Conservation (phyloP, 2,888 invertebrate genomes). For the Prenolepis imparis region DNA sequence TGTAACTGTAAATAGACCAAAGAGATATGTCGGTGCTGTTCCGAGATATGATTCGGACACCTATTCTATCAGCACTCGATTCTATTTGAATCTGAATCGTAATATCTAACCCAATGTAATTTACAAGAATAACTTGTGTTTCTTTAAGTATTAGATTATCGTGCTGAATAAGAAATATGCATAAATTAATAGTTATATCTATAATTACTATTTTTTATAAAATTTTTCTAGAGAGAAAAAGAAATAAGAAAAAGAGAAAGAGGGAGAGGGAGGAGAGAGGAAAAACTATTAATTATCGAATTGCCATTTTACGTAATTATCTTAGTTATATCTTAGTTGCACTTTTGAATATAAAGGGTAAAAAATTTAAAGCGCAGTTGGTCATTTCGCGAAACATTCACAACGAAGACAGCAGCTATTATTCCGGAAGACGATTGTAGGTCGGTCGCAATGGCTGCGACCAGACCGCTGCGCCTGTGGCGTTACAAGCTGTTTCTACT, state of each 20-base stretch:
- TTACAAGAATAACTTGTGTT: background rate
- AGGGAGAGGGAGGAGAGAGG: background rate
- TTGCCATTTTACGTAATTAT: background rate
- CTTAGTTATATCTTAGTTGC: background rate
- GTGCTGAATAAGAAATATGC: too few species aligned
- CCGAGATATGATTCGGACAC: constrained; percentile 54
- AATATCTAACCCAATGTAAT: background rate
- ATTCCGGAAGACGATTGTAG: constrained; percentile 61
- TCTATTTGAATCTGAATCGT: background rate
- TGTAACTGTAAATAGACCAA: constrained; percentile 70
- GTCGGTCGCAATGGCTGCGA: constrained; percentile 60
- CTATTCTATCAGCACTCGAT: constrained; percentile 19
- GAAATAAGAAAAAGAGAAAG: too few species aligned
- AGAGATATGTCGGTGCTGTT: constrained; percentile 56
- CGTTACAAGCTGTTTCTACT: constrained; percentile 63
- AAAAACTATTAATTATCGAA: background rate
- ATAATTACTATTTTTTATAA: too few species aligned
- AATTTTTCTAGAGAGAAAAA: background rate
- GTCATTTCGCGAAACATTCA: constrained; percentile 24
- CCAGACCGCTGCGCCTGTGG: constrained; percentile 46
- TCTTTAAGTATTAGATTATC: background rate
- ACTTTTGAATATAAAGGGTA: background rate
- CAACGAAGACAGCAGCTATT: constrained; percentile 43
- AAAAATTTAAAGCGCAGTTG: background rate
- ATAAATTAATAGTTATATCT: too few species aligned